A percentile compares a stretch with the other conserved stretches of the same genome.
These are phyloP conservation scores for Apaloderma vittatum DNA, from an alignment of 2,113 vertebrate species.

Conservation along the genomic window DNA sequence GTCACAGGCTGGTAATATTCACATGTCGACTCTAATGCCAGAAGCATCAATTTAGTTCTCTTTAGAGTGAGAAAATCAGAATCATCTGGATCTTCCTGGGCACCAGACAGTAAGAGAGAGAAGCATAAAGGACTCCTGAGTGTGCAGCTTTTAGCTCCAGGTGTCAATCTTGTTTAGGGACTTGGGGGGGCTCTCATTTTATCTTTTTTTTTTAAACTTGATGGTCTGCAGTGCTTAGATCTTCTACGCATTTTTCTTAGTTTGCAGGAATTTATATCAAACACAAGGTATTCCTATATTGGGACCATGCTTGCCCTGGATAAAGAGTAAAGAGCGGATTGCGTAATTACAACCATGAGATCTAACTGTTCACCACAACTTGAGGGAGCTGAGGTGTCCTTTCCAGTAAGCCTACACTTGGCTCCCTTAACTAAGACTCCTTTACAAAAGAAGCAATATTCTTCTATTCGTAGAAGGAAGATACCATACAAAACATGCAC, in stretches of 20 bases:
- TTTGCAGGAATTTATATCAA: background rate
- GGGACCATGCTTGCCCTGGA: background rate
- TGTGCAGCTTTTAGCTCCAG: background rate
- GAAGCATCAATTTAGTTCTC: background rate
- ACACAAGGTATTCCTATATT: background rate
- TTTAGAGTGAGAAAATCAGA: background rate
- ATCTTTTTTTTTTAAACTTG: background rate
- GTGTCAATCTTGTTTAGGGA: background rate
- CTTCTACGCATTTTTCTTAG: background rate
- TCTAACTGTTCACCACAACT: background rate
- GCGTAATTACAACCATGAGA: rapidly evolving
- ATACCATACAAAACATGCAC: background rate
- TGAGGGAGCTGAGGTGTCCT: background rate
- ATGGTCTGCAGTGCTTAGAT: background rate
- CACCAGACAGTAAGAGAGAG: background rate
- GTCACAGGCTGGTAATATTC: background rate
- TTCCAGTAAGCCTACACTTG: background rate
- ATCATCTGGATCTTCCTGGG: background rate
- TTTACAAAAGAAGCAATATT: background rate
- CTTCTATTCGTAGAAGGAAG: background rate
- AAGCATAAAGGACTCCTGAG: background rate
- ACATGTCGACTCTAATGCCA: background rate
- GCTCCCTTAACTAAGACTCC: background rate
- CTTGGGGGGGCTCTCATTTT: background rate
- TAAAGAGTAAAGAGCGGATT: background rate